Conservation (phyloP, 2,797 vertebrate species). For the Takifugu rubripes region DNA sequence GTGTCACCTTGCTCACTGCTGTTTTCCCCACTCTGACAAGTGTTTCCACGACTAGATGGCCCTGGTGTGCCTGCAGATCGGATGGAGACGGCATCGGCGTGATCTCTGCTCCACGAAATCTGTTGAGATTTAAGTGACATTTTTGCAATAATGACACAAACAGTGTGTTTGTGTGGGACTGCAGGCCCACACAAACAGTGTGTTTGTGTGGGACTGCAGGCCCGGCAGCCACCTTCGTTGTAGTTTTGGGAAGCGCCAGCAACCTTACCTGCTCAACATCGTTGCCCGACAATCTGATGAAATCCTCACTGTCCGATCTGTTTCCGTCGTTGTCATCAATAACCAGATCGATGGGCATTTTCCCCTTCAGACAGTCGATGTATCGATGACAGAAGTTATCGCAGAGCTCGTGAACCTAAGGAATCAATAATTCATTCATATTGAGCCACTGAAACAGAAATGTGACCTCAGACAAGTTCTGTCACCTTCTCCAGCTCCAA, state of each 20-base stretch:
- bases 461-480: neutral
- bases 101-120: slow-evolving; percentile 91
- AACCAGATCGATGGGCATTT: slow-evolving; percentile 95
- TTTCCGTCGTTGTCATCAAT: slow-evolving; percentile 90
- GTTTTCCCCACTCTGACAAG: slow-evolving; percentile 88
- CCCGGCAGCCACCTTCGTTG: neutral
- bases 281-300: slow-evolving; percentile 82
- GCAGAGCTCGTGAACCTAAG: slow-evolving; percentile 92
- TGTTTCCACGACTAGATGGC: slow-evolving; percentile 85
- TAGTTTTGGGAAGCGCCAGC: neutral
- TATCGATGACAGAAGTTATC: slow-evolving; percentile 98
- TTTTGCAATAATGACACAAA: neutral
- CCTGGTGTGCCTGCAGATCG: slow-evolving; percentile 85
- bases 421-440: too few species aligned
- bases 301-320: slow-evolving; percentile 92
- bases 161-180: too few species aligned
- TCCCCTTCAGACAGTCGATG: slow-evolving; percentile 97
- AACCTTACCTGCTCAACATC: slow-evolving; percentile 84
- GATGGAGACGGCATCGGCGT: slow-evolving; percentile 82
- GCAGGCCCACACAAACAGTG: neutral
- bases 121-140: slow-evolving; percentile 35
- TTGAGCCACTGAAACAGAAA: too few species aligned
- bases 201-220: too few species aligned
- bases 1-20: slow-evolving; percentile 89
- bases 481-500: slow-evolving; percentile 72